Evolutionary conservation across 1,140 invertebrate genomes (phyloP).

Genomic region (Dendrolimus punctatus): DNA sequence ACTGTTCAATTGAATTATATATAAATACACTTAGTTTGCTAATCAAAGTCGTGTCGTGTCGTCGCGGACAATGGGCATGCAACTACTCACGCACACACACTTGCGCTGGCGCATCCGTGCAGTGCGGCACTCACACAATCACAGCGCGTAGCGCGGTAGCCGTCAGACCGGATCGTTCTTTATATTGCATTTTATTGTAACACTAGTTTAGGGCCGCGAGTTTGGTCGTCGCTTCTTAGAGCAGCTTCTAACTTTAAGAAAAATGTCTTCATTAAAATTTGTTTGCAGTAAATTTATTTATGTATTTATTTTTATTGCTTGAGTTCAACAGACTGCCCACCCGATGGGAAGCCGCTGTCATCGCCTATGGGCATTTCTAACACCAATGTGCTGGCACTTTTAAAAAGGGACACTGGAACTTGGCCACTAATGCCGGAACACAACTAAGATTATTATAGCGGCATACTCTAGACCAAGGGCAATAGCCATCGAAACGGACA

Average conservation of each 20-base stretch:
- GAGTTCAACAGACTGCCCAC: too few species aligned
- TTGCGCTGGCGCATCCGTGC: background rate
- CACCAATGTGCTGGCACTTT: too few species aligned
- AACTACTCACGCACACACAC: background rate
- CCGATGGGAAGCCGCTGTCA: too few species aligned
- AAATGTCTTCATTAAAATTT: background rate
- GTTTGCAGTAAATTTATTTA: background rate
- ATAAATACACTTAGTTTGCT: background rate
- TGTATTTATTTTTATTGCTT: too few species aligned
- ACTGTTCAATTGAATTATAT: too few species aligned
- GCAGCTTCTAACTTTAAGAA: background rate
- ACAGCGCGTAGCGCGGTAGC: constrained; percentile 15
- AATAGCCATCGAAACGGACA: too few species aligned
- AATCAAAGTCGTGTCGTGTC: background rate
- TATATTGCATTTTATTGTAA: constrained; percentile 8
- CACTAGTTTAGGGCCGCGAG: constrained; percentile 7
- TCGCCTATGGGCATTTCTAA: too few species aligned
- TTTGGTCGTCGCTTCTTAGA: too few species aligned
- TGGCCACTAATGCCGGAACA: too few species aligned
- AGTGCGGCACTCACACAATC: constrained; percentile 1
- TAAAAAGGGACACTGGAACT: too few species aligned
- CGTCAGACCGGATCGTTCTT: constrained; percentile 11
- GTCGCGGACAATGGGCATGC: background rate
- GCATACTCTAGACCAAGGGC: too few species aligned
- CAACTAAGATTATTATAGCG: too few species aligned